A percentile compares a stretch with the other conserved stretches of the same genome.
phyloP scores from a whole-genome alignment of 2,888 invertebrate genomes.

The Caenorhabditis macrosperma region DNA sequence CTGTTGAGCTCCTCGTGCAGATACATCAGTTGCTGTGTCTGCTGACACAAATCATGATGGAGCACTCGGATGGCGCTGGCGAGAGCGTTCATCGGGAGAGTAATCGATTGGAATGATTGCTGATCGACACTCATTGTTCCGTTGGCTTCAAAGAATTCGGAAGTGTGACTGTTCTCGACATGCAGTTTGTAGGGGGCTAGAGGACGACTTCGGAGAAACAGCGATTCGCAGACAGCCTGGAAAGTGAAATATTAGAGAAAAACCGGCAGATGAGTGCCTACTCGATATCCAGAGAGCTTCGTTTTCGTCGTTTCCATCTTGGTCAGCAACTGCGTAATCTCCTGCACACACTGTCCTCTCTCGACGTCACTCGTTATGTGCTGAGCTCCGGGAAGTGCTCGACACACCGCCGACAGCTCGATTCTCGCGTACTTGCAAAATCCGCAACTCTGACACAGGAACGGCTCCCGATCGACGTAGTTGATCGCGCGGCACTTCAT shows the following conservation, averaged over 20 bases:
- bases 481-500: constrained; percentile 98
- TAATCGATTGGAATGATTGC: constrained; percentile 14
- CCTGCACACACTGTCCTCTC: constrained; percentile 83
- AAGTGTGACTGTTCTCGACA: constrained; percentile 56
- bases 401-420: constrained; percentile 92
- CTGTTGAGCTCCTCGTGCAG: constrained; percentile 61
- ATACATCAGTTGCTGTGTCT: constrained; percentile 63
- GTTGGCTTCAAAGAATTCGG: constrained; percentile 47
- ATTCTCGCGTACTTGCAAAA: constrained; percentile 99
- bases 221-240: constrained; percentile 90
- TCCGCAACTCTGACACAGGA: constrained; percentile 97
- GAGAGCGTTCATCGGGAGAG: constrained; percentile 20
- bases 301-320: constrained; percentile 95
- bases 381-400: constrained; percentile 94
- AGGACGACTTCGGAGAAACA: constrained; percentile 82
- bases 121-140: constrained; percentile 10
- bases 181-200: constrained; percentile 52
- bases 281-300: constrained; percentile 87
- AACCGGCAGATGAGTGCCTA: too few relatives aligned
- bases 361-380: constrained; percentile 97
- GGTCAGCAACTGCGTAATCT: constrained; percentile 91
- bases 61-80: constrained; percentile 67
- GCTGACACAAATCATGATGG: constrained; percentile 53
- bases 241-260: constrained; percentile 2
- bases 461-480: constrained; percentile 98